Percentiles rank a stretch among this genome's conserved stretches.
Conservation (phyloP, 2,113 vertebrate genomes). For the Corythoichthys haematopterus region DNA sequence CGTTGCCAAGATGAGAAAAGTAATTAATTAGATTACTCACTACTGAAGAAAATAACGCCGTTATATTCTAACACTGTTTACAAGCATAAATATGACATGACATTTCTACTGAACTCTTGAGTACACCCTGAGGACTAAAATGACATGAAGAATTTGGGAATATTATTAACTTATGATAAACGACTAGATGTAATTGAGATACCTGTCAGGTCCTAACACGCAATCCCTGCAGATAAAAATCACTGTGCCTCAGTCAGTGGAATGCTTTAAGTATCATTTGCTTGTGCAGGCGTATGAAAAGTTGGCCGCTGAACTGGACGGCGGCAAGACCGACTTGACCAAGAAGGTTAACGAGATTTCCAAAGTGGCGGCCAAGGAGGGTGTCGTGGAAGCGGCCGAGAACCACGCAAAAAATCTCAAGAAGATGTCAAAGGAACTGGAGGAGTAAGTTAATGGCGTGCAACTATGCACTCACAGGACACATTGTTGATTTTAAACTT, state of each 20-base stretch:
- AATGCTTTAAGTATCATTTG: conserved; percentile 2
- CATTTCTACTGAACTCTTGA: neutral
- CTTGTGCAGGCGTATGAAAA: conserved; percentile 80
- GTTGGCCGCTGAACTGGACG: conserved; percentile 80
- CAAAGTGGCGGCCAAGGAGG: conserved; percentile 72
- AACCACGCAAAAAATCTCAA: conserved; percentile 76
- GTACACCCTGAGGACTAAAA: neutral
- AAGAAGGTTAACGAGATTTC: conserved; percentile 77
- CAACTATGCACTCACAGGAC: neutral
- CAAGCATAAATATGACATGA: neutral
- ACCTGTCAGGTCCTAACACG: conserved; percentile 26
- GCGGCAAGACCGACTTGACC: conserved; percentile 79
- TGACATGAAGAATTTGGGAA: neutral
- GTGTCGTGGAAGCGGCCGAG: conserved; percentile 80
- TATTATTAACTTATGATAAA: neutral
- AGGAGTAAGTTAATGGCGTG: conserved; percentile 71
- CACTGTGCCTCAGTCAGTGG: conserved; percentile 7
- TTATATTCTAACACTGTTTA: neutral
- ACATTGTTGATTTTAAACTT: too few species aligned
- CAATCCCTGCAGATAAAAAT: conserved; percentile 28
- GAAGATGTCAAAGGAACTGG: conserved; percentile 79
- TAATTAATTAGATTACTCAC: too few species aligned
- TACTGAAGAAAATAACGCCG: too few species aligned
- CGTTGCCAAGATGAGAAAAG: too few species aligned
- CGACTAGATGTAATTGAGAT: neutral